phyloP scores from a whole-genome alignment of 2,797 vertebrate species.

The Syngnathus acus region DNA sequence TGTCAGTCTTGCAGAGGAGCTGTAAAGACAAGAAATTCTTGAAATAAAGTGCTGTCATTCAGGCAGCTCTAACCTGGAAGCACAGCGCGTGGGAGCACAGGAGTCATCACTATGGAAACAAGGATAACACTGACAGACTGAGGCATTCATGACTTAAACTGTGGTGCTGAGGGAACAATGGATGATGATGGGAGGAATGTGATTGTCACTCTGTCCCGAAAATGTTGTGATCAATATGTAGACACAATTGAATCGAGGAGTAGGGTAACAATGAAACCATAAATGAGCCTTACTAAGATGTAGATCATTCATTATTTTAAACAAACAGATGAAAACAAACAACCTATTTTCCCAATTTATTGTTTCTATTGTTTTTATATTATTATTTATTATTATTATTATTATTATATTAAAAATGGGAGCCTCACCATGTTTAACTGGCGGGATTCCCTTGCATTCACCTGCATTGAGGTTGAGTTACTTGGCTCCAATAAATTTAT shows the following conservation, averaged over 20 bases:
- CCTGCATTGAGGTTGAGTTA: too few relatives aligned
- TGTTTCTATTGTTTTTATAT: too few relatives aligned
- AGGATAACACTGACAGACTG: constrained; percentile 54
- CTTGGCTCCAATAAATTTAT: too few relatives aligned
- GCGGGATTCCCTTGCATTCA: too few relatives aligned
- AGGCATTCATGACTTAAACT: constrained; percentile 40
- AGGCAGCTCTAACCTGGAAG: constrained; percentile 62
- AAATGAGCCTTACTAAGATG: too few relatives aligned
- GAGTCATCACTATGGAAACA: constrained; percentile 76
- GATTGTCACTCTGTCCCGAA: not conserved
- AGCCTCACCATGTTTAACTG: too few relatives aligned
- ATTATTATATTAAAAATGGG: too few relatives aligned
- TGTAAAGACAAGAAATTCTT: constrained; percentile 57
- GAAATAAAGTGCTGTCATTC: constrained; percentile 49
- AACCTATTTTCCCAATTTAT: too few relatives aligned
- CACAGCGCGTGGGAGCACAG: constrained; percentile 54
- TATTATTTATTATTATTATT: too few relatives aligned
- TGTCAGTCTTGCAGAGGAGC: constrained; percentile 37
- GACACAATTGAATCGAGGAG: not conserved
- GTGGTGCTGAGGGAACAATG: constrained; percentile 14
- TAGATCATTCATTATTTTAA: too few relatives aligned
- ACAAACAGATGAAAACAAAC: too few relatives aligned
- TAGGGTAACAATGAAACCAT: not conserved
- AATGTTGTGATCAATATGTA: not conserved
- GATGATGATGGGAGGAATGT: not conserved